These are phyloP conservation scores for Leucosticte australis DNA, from an alignment of 2,113 vertebrate genomes.

Conservation along the genomic window DNA sequence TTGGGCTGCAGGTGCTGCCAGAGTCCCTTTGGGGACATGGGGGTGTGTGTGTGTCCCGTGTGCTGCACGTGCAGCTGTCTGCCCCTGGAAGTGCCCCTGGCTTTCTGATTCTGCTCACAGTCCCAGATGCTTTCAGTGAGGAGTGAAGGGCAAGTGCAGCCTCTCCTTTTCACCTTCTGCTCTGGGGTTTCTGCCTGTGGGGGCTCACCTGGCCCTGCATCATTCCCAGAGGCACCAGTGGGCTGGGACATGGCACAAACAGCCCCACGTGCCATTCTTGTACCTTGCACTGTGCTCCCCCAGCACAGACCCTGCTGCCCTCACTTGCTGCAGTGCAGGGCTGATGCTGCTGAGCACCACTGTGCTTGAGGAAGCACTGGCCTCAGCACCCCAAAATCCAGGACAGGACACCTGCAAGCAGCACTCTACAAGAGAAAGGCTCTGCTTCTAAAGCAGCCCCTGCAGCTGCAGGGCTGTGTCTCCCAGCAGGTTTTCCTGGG, in stretches of 20 bases:
- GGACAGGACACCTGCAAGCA: not conserved
- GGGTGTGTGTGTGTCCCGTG: accelerated
- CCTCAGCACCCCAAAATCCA: not conserved
- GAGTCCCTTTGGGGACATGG: accelerated
- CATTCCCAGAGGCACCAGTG: not conserved
- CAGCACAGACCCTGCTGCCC: not conserved
- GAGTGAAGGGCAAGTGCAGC: not conserved
- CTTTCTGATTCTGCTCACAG: not conserved
- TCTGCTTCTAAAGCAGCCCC: not conserved
- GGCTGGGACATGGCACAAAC: accelerated
- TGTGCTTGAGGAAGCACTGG: accelerated
- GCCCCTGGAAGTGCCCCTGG: not conserved
- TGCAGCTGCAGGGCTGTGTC: not conserved
- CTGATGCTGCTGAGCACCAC: accelerated
- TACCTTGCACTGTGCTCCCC: not conserved
- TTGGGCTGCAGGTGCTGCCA: not conserved
- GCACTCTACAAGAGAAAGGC: not conserved
- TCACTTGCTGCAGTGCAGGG: not conserved
- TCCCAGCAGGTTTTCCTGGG: not conserved
- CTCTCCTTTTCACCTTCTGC: not conserved
- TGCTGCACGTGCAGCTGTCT: accelerated
- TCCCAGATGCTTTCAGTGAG: accelerated
- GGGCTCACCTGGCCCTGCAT: not conserved
- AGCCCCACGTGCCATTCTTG: not conserved
- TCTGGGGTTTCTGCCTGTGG: not conserved